Evolutionary conservation across 92 coral and sea anemone genomes (phyloP).

Genomic region (Heliopora coerulea): DNA sequence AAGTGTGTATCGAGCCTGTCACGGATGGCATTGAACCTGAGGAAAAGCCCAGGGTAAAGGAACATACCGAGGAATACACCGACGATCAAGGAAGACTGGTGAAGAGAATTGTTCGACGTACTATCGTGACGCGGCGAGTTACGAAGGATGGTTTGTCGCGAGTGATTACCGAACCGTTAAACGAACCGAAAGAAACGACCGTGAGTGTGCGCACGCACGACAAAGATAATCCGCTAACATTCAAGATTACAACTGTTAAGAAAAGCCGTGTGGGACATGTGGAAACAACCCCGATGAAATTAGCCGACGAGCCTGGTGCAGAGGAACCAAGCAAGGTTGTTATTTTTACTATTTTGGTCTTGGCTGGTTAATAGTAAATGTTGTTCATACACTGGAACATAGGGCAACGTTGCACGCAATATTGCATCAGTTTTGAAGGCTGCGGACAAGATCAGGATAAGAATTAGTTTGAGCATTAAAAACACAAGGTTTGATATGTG

Average conservation of each 20-base stretch:
- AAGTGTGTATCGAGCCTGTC: constrained; percentile 1
- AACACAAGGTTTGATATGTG: too few relatives aligned
- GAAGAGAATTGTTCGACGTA: constrained; percentile 47
- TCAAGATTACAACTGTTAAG: constrained; percentile 68
- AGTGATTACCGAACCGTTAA: constrained; percentile 18
- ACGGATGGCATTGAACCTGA: neutral
- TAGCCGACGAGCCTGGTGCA: neutral
- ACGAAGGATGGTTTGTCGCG: constrained; percentile 16
- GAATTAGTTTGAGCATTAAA: too few relatives aligned
- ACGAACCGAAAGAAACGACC: constrained; percentile 33
- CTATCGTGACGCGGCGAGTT: constrained; percentile 44
- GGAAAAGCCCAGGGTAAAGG: constrained; percentile 6
- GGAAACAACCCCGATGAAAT: constrained; percentile 16
- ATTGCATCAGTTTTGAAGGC: too few relatives aligned
- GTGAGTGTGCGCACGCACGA: constrained; percentile 36
- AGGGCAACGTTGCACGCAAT: too few relatives aligned
- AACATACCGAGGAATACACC: constrained; percentile 53
- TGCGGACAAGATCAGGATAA: too few relatives aligned
- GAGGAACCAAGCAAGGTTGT: constrained; percentile 15
- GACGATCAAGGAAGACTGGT: constrained; percentile 60
- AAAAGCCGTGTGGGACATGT: constrained; percentile 53
- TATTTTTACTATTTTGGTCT: neutral
- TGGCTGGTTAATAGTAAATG: too few relatives aligned
- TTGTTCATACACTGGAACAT: too few relatives aligned
- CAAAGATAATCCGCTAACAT: constrained; percentile 42